Evolutionary conservation across 1,140 invertebrate species (phyloP), one percentile per base, ranked within the genome.

Genomic region (Cydia strobilella): DNA sequence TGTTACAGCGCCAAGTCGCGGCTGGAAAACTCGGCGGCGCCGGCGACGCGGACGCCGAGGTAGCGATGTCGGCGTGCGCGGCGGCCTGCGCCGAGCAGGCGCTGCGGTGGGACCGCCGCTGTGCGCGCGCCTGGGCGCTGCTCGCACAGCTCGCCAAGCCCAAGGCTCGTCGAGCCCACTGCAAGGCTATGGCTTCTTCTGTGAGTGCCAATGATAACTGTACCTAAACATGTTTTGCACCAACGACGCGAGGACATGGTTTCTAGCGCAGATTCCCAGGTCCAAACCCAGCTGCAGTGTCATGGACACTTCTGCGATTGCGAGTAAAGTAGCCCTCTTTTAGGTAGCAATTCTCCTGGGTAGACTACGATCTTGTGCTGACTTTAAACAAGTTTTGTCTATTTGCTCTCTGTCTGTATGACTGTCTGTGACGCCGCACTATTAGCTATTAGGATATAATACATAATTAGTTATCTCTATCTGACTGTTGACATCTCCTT

Each of bases 41-140:
- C 20, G 74, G 76, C 12, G 62, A 72, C 23, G 76, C 75, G 2
- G 79, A 81, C 0, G 84, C 86, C 7, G 77, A 87, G 4, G 23
- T 62, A 0, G 74, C 74, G 2, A 79, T 79, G 0, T 77, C 77
- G 3, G 62, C 77, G 0, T 86, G 82, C 51, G 86, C 86, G 1
- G 66, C 72, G 6, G 54, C 54, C 54, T 59, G 54, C 54, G 54
- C 54, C 18, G 54, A 59, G 25, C 25, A 69, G 15, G 65, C 25
- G 13, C 65, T 39, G 27, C 65, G 65, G 51, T 86, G 78, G 63
- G 91, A 91, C 74, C 73, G 88, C 6, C 77, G 75, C 0, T 82
- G 85, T 0, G 85, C 81, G 9, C 80, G 82, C 6, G 90, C 90
- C 3, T 92, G 90, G 91, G 81, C 84, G 0, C 66, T 89, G 25